Conservation (phyloP, 2,113 vertebrate genomes). For the Oxyruncus cristatus region DNA sequence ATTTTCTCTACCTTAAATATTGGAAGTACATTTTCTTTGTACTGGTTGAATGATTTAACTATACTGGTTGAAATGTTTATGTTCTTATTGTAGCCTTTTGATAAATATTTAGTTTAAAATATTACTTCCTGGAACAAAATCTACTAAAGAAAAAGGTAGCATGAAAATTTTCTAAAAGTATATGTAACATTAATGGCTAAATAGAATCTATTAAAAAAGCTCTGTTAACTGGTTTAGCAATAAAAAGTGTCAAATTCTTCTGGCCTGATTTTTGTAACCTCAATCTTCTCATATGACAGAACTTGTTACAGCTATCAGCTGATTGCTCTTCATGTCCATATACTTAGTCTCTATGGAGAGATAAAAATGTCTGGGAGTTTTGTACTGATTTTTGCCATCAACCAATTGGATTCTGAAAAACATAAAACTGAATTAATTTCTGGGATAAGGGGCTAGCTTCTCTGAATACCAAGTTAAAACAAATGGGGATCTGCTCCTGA, state of each 20-base stretch:
- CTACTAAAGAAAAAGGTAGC: not conserved
- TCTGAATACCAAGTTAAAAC: not conserved
- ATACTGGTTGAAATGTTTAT: not conserved
- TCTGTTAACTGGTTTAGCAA: not conserved
- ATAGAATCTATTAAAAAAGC: not conserved
- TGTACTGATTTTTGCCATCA: not conserved
- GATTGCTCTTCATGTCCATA: not conserved
- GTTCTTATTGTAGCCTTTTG: not conserved
- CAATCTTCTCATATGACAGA: not conserved
- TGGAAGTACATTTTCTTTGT: not conserved
- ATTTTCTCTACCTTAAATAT: not conserved
- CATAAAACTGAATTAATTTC: not conserved
- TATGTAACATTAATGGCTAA: not conserved
- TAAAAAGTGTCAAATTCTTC: not conserved
- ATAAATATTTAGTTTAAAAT: not conserved
- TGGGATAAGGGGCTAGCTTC: not conserved
- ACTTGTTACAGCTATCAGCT: not conserved
- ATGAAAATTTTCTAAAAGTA: not conserved
- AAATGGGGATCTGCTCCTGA: not conserved
- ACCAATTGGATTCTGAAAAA: not conserved
- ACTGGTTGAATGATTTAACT: not conserved
- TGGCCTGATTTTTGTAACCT: not conserved
- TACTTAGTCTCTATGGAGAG: not conserved
- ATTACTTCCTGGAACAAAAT: not conserved
- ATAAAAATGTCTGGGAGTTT: not conserved